These are phyloP conservation scores for Xenops minutus DNA, from an alignment of 2,797 vertebrate species.

Conservation along the genomic window DNA sequence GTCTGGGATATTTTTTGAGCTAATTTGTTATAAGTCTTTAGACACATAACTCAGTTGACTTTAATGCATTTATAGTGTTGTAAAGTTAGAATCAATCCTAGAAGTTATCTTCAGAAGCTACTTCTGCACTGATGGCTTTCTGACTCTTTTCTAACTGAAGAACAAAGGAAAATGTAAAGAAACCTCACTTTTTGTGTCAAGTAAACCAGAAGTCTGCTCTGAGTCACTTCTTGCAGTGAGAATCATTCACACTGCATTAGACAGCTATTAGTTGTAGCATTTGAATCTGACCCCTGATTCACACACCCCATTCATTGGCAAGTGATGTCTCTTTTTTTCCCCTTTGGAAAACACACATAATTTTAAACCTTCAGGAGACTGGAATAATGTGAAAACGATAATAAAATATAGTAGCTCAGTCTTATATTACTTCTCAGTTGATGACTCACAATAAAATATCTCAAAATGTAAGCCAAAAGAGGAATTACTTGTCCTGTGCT, in stretches of 20 bases:
- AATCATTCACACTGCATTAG: background rate
- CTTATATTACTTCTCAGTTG: background rate
- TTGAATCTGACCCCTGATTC: background rate
- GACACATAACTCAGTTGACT: background rate
- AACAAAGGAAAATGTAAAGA: background rate
- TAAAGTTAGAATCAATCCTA: background rate
- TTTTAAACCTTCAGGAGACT: background rate
- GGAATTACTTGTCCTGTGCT: background rate
- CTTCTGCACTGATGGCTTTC: background rate
- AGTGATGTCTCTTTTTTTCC: background rate
- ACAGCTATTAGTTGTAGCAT: background rate
- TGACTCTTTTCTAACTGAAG: background rate
- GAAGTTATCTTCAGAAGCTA: background rate
- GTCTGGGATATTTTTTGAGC: background rate
- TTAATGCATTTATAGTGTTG: background rate
- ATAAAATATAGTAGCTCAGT: background rate
- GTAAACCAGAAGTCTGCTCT: background rate
- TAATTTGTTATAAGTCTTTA: background rate
- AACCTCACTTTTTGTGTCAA: background rate
- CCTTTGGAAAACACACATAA: background rate
- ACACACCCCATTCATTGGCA: background rate
- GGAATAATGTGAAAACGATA: background rate
- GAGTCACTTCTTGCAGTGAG: background rate
- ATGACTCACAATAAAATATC: constrained; percentile 18
- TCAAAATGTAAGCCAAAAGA: background rate